Conservation (phyloP, 2,113 vertebrate species). For the Ginglymostoma cirratum region DNA sequence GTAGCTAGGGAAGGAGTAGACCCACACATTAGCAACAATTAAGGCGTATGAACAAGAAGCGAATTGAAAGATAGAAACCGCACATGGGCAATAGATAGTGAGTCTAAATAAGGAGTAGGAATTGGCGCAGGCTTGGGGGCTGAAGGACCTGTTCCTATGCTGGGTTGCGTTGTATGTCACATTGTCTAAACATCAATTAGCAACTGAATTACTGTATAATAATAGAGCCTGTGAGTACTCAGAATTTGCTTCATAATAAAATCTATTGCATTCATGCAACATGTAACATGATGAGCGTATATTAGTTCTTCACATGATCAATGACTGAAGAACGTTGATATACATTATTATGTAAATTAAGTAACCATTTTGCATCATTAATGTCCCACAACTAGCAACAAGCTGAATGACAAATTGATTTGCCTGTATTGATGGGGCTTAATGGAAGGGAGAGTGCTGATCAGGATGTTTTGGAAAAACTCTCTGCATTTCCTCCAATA, state of each 20-base stretch:
- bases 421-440: neutral
- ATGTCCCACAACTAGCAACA: neutral
- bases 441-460: neutral
- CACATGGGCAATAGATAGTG: too few relatives aligned
- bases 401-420: neutral
- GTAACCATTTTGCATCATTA: neutral
- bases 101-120: too few relatives aligned
- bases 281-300: neutral
- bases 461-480: neutral
- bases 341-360: neutral
- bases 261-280: neutral
- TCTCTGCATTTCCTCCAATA: neutral
- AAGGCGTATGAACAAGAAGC: too few relatives aligned
- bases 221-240: neutral
- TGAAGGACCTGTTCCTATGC: too few relatives aligned
- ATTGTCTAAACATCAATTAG: neutral
- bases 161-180: neutral
- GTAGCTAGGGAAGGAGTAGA: too few relatives aligned
- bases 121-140: too few relatives aligned
- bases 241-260: neutral
- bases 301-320: neutral
- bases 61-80: too few relatives aligned
- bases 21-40: too few relatives aligned
- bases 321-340: neutral
- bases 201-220: neutral